phyloP scores from a whole-genome alignment of 2,888 invertebrate genomes.

The Epinotia nisella region DNA sequence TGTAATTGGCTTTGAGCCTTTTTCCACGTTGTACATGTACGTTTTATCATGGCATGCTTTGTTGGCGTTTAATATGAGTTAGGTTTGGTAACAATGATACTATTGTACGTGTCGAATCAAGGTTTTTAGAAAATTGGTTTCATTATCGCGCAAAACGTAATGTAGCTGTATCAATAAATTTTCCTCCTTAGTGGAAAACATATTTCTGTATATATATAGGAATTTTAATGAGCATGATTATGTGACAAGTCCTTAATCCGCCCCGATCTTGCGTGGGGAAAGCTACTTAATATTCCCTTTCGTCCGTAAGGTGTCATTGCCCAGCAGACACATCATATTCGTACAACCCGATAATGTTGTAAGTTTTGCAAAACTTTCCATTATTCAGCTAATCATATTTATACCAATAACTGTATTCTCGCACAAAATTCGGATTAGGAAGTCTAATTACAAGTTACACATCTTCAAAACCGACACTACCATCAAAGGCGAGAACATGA shows the following conservation, averaged over 20 bases:
- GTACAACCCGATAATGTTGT: too few relatives aligned
- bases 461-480: conserved; percentile 22
- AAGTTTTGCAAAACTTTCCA: too few relatives aligned
- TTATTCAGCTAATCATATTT: too few relatives aligned
- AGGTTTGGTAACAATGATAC: conserved; percentile 27
- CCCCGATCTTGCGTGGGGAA: too few relatives aligned
- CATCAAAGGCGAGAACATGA: conserved; percentile 31
- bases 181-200: neutral
- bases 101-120: neutral
- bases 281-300: too few relatives aligned
- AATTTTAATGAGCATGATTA: too few relatives aligned
- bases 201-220: too few relatives aligned
- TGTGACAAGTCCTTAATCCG: too few relatives aligned
- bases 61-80: conserved; percentile 37
- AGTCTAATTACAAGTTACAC: conserved; percentile 27
- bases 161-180: neutral
- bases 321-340: too few relatives aligned
- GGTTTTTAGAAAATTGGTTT: conserved; percentile 5
- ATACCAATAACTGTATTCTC: too few relatives aligned
- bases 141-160: neutral
- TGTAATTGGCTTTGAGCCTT: conserved; percentile 84
- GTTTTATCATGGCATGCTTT: conserved; percentile 32
- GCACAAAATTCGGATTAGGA: neutral
- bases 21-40: conserved; percentile 51
- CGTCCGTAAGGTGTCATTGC: too few relatives aligned